Evolutionary conservation across 2,113 vertebrate species (phyloP), one percentile per base, ranked within the genome.

Genomic region (Eclectus roratus): DNA sequence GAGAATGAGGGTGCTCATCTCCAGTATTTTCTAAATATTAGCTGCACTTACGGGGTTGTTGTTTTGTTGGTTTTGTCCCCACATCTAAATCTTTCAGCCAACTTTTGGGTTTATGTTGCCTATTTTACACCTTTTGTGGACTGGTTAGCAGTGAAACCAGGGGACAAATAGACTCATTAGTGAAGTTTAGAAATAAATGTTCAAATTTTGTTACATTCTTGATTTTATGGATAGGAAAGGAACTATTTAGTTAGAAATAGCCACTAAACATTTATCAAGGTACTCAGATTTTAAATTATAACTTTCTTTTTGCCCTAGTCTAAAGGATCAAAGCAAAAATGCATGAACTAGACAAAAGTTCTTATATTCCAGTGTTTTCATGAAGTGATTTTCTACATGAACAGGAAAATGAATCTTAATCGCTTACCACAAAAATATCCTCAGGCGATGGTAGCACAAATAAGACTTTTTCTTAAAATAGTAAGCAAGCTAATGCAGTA

Each of bases 381-480:
- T 50, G 60, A 83, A 94, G 65, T 74, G 43, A 88, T 89, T 92
- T 94, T 91, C 89, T 91, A 91, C 85, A 85, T 68, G 86, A 94
- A 78, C 82, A 92, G 69, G 82, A 94, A 93, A 95, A 94, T 68
- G 17, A 92, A 93, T 90, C 50, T 80, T 87, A 94, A 86, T 93
- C 90, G 65, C 88, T 95, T 85, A 65, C 91, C 87, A 91, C 93
- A 93, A 90, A 95, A 97, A 81, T 81, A 94, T 93, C 96, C 80
- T 92, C 69, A 29, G 89, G 96, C 86, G 0, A 71, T 91, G 65
- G 77, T 81, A 37, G 83, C 50, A 92, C 91, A 92, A 92, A 94
- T 93, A 94, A 81, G 87, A 87, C 19, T 83, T 93, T 81, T 92
- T 91, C 94, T 95, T 94, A 92, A 97, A 93, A 95, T 93, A 96